phyloP scores from a whole-genome alignment of 2,797 vertebrate species.

The Mus spretus region DNA sequence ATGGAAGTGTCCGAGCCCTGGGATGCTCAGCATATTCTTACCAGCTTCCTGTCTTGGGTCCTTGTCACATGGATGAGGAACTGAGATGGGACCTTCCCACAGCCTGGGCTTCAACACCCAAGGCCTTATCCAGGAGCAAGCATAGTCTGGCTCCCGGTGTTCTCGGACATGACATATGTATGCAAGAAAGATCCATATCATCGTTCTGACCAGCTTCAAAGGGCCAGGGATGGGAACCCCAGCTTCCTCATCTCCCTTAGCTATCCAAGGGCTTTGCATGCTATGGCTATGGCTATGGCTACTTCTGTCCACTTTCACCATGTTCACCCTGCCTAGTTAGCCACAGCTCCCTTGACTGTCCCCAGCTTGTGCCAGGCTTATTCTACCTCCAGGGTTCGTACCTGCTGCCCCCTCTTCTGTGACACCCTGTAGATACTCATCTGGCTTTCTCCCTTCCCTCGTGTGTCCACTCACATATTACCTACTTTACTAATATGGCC shows the following conservation, averaged over 20 bases:
- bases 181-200: not conserved
- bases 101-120: not conserved
- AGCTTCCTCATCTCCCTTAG: not conserved
- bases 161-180: not conserved
- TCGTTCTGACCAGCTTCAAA: not conserved
- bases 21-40: not conserved
- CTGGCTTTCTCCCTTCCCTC: not conserved
- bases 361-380: not conserved
- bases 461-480: not conserved
- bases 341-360: not conserved
- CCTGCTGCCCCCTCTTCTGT: not conserved
- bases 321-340: not conserved
- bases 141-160: not conserved
- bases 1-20: not conserved
- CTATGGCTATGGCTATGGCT: no score
- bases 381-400: not conserved
- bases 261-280: not conserved
- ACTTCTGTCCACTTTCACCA: not conserved
- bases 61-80: not conserved
- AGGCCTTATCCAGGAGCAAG: not conserved
- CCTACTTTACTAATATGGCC: not conserved
- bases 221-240: not conserved
- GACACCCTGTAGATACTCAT: not conserved
- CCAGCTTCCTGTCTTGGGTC: slow-evolving; percentile 8
- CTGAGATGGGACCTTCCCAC: not conserved